Base-by-base conservation (phyloP, 2,888 invertebrate species). In the Drosophila conformis region DNA sequence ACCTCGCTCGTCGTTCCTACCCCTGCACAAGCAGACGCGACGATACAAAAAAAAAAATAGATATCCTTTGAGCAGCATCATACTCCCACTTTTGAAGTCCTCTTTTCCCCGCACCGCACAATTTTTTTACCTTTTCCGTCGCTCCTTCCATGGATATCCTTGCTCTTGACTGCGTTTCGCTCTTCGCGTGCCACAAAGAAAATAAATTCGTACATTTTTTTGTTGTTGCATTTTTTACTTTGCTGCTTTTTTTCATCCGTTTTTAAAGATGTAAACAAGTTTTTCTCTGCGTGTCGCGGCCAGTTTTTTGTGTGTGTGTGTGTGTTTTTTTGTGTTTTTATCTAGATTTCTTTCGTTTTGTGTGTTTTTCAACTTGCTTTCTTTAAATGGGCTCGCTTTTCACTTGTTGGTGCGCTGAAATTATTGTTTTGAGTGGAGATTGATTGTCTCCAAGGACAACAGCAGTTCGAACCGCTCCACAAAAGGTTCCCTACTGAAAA, bases 401-500 rank as follows among this genome's bases (percentile, higher is more conserved):
- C 80, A 80, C 76, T 86, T 76, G 76, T 80, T 75, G 70, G 72
- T 71, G 60, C 69, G 75, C 62, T 65, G 72, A 80, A 87, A 84
- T 89, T 85, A 91, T 91, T 91, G 84, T 89, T 86, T 89, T 90
- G 81, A 89, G 90, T 88, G 84, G 80, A 88, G 85, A 92, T 91
- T 90, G 86, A 91, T 91, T 91, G 90, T 90, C 87, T 82, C 89
- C 91, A 91, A 91, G 91, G 91, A 87, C 92, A 84, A 84, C 87
- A 78, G 54, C 68, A 62, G 53, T 60, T 51, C 54, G 57, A 67
- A 65, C 40, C 52, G 53, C 29, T 35, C 51, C 38, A 62, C 33
- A 70, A 87, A 84, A 74, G 78, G 80, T 77, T 69, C 49, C 38
- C 29, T 51, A 27, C 62, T 8, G 1, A 21, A 75, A 67, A 54